Evolutionary conservation across 2,113 vertebrate genomes (phyloP).

Genomic region (Centropus unirufus): DNA sequence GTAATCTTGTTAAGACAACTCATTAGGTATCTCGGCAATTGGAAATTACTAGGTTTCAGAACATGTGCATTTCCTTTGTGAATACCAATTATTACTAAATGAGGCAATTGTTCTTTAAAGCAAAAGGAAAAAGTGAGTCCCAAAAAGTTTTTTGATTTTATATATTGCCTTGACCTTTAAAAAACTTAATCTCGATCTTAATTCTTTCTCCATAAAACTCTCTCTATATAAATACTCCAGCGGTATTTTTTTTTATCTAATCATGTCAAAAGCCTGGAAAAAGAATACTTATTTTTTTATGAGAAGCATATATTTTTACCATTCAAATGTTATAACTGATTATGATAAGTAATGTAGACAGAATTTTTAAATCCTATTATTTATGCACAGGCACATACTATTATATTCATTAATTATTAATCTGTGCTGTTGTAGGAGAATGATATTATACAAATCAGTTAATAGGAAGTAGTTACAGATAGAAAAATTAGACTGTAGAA

Average conservation of each 20-base stretch:
- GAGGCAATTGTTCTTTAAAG: slow-evolving; percentile 65
- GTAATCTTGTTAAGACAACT: slow-evolving; percentile 76
- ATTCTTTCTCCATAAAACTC: background rate
- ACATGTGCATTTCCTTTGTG: slow-evolving; percentile 65
- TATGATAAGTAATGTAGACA: background rate
- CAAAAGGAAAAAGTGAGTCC: slow-evolving; percentile 12
- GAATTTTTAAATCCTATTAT: background rate
- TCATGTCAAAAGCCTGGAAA: background rate
- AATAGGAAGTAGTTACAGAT: background rate
- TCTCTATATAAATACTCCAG: background rate
- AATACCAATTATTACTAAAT: slow-evolving; percentile 73
- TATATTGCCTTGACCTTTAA: slow-evolving; percentile 33
- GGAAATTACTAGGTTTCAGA: slow-evolving; percentile 72
- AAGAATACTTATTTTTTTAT: background rate
- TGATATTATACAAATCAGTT: background rate
- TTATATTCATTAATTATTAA: background rate
- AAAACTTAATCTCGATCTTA: background rate
- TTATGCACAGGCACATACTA: background rate
- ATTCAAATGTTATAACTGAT: background rate
- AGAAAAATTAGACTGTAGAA: background rate
- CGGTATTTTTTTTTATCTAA: background rate
- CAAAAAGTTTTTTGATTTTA: slow-evolving; percentile 29
- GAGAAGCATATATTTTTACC: background rate
- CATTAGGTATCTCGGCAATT: slow-evolving; percentile 72
- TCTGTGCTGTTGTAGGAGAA: background rate